A percentile compares a stretch with the other conserved stretches of the same genome.
phyloP scores from a whole-genome alignment of 2,113 vertebrate genomes.

The Alligator mississippiensis region DNA sequence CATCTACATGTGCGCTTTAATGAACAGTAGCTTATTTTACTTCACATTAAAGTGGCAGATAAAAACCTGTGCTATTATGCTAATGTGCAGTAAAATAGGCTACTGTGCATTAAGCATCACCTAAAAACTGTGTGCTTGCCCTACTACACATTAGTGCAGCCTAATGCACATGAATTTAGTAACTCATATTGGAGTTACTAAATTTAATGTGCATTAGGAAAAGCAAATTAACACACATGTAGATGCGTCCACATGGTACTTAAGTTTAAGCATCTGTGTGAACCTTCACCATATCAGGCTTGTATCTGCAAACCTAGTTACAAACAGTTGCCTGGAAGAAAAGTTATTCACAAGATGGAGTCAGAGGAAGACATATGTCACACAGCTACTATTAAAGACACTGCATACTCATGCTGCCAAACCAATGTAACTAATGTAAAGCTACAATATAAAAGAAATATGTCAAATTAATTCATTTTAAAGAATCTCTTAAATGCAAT shows the following conservation, averaged over 20 bases:
- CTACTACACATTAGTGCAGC: not conserved
- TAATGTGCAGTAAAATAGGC: too few relatives aligned
- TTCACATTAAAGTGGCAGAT: too few relatives aligned
- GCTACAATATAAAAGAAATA: not conserved
- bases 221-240: too few relatives aligned
- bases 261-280: not conserved
- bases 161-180: not conserved
- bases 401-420: rapidly evolving
- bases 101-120: too few relatives aligned
- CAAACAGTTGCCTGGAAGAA: not conserved
- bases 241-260: too few relatives aligned
- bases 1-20: too few relatives aligned
- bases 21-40: too few relatives aligned
- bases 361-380: not conserved
- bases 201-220: too few relatives aligned
- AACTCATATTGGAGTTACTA: not conserved
- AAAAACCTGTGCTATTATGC: too few relatives aligned
- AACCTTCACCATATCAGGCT: not conserved
- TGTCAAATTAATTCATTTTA: not conserved
- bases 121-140: too few relatives aligned
- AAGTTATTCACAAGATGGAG: not conserved
- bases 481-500: not conserved
- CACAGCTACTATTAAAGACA: not conserved
- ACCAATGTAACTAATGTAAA: not conserved
- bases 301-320: not conserved